Evolutionary conservation across 2,888 invertebrate genomes (phyloP), one percentile per base, ranked within the genome.

Genomic region (Tinea pellionella): DNA sequence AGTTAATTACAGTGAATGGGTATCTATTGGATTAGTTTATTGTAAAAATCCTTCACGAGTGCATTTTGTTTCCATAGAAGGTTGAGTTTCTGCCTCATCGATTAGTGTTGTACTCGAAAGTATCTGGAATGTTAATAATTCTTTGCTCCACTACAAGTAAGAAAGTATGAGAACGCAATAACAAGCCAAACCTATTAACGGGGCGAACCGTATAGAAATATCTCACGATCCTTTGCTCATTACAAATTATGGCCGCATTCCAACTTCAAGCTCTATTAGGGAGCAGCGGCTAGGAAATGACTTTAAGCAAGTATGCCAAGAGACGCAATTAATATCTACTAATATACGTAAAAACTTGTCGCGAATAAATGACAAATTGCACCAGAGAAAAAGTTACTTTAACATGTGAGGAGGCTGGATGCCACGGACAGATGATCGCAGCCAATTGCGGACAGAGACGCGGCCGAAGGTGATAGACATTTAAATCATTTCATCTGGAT

Each of bases 191-290:
- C 75, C 74, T 80, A 80, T 83, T 82, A 82, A 75, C 78, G 75
- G 74, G 73, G 73, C 75, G 74, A 78, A 77, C 76, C 82, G 81
- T 78, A 80, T 76, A 82, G 80, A 78, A 82, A 76, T 74, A 78
- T 75, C 79, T 79, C 80, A 80, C 80, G 80, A 86, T 80, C 79
- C 78, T 75, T 47, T 69, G 71, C 81, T 85, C 79, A 86, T 86
- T 86, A 86, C 86, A 83, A 85, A 86, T 87, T 85, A 86, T 85
- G 78, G 69, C 75, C 81, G 87, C 86, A 86, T 86, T 86, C 83
- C 80, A 75, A 71, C 69, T 74, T 75, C 77, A 70, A 67, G 66
- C 70, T 71, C 69, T 73, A 76, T 79, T 77, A 78, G 73, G 70
- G 67, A 73, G 68, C 69, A 67, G 69, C 70, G 64, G 68, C 69